phyloP scores from a whole-genome alignment of 2,113 vertebrate species.

The Mesoclemmys tuberculata region DNA sequence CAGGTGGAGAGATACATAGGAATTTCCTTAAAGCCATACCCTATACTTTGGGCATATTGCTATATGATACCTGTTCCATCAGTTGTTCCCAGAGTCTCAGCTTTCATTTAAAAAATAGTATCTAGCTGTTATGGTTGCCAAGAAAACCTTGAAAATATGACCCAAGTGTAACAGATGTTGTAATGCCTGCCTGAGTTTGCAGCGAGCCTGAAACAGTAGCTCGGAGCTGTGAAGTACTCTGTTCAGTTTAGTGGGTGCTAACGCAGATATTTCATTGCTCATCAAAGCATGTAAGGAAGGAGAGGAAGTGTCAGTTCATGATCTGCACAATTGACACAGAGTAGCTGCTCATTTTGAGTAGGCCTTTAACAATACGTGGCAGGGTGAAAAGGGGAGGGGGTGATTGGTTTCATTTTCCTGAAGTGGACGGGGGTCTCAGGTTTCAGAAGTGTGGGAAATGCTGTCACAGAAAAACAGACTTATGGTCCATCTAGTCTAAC shows the following conservation, averaged over 20 bases:
- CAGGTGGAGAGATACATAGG: neutral
- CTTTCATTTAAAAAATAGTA: neutral
- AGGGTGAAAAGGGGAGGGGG: too few species aligned
- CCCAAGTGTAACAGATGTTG: neutral
- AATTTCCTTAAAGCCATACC: accelerated
- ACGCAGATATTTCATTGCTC: accelerated
- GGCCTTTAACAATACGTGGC: too few species aligned
- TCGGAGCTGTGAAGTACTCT: too few species aligned
- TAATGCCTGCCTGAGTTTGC: neutral
- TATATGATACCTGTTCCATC: too few species aligned
- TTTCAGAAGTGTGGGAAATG: too few species aligned
- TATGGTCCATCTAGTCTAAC: too few species aligned
- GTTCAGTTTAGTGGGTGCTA: too few species aligned
- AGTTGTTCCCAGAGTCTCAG: neutral
- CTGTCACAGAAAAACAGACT: too few species aligned
- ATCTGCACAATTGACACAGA: too few species aligned
- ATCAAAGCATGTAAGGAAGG: neutral
- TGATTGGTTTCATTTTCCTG: too few species aligned
- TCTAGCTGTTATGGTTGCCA: neutral
- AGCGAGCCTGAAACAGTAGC: neutral
- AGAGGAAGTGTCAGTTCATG: neutral
- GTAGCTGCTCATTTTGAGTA: too few species aligned
- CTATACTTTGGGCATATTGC: neutral
- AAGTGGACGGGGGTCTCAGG: too few species aligned
- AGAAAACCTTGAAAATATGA: neutral